Evolutionary conservation across 2,113 vertebrate species (phyloP), one percentile per base, ranked within the genome.

Genomic region (Morone saxatilis): DNA sequence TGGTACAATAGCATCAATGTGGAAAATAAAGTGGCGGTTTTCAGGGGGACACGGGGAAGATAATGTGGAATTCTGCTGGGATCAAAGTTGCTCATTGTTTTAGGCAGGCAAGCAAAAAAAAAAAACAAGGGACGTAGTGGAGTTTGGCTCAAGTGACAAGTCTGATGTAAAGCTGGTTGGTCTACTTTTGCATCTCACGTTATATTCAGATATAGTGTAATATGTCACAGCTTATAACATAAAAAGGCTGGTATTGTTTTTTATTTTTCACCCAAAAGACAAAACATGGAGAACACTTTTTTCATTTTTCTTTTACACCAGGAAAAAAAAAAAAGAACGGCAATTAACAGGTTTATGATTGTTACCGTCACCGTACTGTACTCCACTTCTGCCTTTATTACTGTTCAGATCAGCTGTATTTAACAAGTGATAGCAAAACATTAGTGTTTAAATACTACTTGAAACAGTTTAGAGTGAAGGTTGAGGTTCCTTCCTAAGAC

Each of bases 1-100:
- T 92, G 81, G 87, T 94, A 91, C 90, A 93, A 81, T 85, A 89
- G 83, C 88, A 85, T 90, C 85, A 51, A 70, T 72, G 79, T 88
- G 73, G 66, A 47, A 76, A 71, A 70, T 48, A 60, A 65, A 54
- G 31, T 62, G 74, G 57, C 86, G 75, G 70, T 36, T 48, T 14
- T 70, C 31, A 41, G 62, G 41, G 20, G 36, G 31, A 66, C 22
- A 41, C 66, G 1, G 71, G 43, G 40, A 51, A 54, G 73, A 75
- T 51, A 4, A 76, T 11, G 66, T 50, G 7, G 40, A 75, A 43
- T 56, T 80, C 54, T 53, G 53, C 14, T 43, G n/a, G n/a, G 41
- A 36, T 43, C 72, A 56, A 74, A 54, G 68, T 25, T 40, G 36
- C 4, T 77, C 12, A 2, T 65, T 40, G 10, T 54, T 78, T 76